Base-by-base conservation (phyloP, 2,113 vertebrate species). In the Aegotheles bennettii region DNA sequence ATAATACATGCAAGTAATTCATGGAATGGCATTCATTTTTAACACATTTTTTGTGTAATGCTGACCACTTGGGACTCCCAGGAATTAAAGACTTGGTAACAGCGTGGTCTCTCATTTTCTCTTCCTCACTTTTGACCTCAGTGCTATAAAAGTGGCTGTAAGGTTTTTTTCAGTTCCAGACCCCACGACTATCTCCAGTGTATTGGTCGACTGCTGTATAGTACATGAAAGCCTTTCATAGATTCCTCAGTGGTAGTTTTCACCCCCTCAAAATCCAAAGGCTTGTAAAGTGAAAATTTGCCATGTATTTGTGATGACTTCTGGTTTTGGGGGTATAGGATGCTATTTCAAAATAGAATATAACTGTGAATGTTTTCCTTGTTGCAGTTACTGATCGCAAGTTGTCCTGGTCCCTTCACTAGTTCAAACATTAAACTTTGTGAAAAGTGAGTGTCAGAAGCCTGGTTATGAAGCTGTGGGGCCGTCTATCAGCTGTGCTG, bases 1-100 rank as follows among this genome's bases (percentile, higher is more conserved):
- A 67, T 82, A 92, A 95, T 71, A 82, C 53, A 87, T 94, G 53
- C 63, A 84, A 89, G 91, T 87, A 89, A 92, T 94, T 89, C 9
- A 38, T 78, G 80, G 80, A 94, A 94, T 94, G 73, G 29, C 47
- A 74, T 91, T 87, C n/a, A 63, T 93, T 90, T 87, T 93, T 81
- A 54, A 25, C 84, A 78, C 25, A 74, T 25, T 11, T 63, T 94
- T 89, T 82, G 71, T 70, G 40, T 64, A 64, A 64, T 75, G 65
- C 63, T 92, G 87, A 47, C n/a, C 40, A 42, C 38, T 75, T 71
- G 28, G 45, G 38, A 71, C 48, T 43, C 53, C 17, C 48, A 56
- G 65, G n/a, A 93, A 78, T 51, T 84, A 71, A 82, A 84, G 65
- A 63, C 75, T 78, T 91, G 16, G 7, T 78, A 63, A 40, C 23